Percentiles rank a stretch among this genome's conserved stretches.
phyloP scores from a whole-genome alignment of 2,888 invertebrate genomes.

The Melanchra persicariae region DNA sequence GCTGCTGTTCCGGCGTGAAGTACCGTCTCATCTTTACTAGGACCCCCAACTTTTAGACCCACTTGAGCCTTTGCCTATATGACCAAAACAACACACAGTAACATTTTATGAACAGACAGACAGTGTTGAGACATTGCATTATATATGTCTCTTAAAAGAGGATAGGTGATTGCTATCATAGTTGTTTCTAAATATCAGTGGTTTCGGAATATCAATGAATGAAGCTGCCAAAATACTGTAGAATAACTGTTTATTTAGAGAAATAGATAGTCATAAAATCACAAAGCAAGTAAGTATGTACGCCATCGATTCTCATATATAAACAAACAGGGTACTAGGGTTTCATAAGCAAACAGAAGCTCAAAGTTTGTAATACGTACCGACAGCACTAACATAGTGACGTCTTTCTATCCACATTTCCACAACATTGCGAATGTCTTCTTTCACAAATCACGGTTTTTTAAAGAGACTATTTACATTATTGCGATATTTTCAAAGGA shows the following conservation, averaged over 20 bases:
- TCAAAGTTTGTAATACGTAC: conserved; percentile 48
- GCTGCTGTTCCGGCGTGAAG: too few relatives aligned
- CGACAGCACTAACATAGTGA: conserved; percentile 41
- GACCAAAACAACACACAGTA: too few relatives aligned
- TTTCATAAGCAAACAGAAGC: conserved; percentile 27
- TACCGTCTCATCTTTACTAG: too few relatives aligned
- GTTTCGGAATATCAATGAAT: too few relatives aligned
- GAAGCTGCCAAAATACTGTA: too few relatives aligned
- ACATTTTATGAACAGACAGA: too few relatives aligned
- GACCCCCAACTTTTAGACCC: too few relatives aligned
- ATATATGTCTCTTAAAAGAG: too few relatives aligned
- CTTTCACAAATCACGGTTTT: conserved; percentile 21
- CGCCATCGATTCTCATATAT: conserved; percentile 24
- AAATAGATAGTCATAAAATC: conserved; percentile 9
- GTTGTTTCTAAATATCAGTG: too few relatives aligned
- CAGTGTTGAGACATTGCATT: too few relatives aligned
- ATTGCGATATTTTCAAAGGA: background rate
- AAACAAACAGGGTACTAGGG: conserved; percentile 28
- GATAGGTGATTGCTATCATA: too few relatives aligned
- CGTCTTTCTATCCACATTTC: conserved; percentile 44
- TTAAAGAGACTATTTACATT: background rate
- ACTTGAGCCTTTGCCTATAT: too few relatives aligned
- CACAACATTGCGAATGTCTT: conserved; percentile 35
- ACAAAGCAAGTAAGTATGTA: conserved; percentile 6
- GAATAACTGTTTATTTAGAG: conserved; percentile 8